phyloP scores from a whole-genome alignment of 2,797 vertebrate genomes.

The Danio tinwini region DNA sequence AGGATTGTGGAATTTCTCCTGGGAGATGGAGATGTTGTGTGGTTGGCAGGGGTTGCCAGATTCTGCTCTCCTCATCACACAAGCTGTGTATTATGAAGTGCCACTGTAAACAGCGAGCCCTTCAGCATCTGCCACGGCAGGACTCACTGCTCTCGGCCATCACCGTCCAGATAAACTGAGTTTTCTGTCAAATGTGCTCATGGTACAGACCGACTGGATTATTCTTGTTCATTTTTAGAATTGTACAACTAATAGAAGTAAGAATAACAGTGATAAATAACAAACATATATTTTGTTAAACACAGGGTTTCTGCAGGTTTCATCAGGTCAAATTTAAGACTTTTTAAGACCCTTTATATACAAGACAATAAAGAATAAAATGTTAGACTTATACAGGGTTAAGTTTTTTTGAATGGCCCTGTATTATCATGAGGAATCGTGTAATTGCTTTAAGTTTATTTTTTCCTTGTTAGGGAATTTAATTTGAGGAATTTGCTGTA shows the following conservation, averaged over 20 bases:
- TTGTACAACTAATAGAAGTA: not conserved
- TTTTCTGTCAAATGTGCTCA: not conserved
- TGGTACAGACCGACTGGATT: not conserved
- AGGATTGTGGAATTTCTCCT: constrained; percentile 48
- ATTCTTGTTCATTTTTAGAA: not conserved
- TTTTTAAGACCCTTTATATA: too few relatives aligned
- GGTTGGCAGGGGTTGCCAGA: constrained; percentile 45
- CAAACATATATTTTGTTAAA: too few relatives aligned
- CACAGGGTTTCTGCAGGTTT: too few relatives aligned
- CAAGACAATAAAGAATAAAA: too few relatives aligned
- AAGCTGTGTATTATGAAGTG: constrained; percentile 38
- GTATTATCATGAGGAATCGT: too few relatives aligned
- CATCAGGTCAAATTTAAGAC: too few relatives aligned
- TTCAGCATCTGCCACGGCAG: constrained; percentile 31
- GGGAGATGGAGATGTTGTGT: constrained; percentile 49
- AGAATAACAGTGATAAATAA: not conserved
- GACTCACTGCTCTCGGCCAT: not conserved
- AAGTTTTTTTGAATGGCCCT: too few relatives aligned
- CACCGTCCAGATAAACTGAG: not conserved
- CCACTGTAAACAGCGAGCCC: constrained; percentile 38
- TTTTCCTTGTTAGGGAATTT: too few relatives aligned
- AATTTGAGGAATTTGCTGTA: too few relatives aligned
- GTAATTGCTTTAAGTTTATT: too few relatives aligned
- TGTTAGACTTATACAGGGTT: too few relatives aligned
- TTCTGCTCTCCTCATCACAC: constrained; percentile 26